Evolutionary conservation across 2,888 invertebrate species (phyloP).

Genomic region (Chaitophorus viminalis): DNA sequence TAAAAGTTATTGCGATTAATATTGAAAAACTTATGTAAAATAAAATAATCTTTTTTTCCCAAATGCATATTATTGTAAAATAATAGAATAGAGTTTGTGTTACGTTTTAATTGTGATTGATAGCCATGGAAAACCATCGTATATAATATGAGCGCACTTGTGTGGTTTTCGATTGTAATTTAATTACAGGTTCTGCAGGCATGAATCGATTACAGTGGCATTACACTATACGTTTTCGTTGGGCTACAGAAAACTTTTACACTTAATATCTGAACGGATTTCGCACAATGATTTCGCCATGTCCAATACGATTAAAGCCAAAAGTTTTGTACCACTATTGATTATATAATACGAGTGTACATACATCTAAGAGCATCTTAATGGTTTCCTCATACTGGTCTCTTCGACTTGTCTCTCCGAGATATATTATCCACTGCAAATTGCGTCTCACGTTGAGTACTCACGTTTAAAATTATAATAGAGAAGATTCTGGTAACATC

Average conservation of each 20-base stretch:
- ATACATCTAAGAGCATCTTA: background rate
- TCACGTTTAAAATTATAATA: no score
- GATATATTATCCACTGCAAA: no score
- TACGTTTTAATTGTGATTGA: no score
- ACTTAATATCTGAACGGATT: background rate
- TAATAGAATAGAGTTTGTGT: no score
- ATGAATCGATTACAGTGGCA: background rate
- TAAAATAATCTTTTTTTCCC: no score
- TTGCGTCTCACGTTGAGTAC: no score
- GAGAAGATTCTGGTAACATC: no score
- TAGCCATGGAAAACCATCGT: no score
- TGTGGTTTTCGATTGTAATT: background rate
- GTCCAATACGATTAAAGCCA: background rate
- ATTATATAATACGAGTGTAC: background rate
- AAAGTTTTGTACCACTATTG: constrained; percentile 18
- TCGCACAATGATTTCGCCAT: background rate
- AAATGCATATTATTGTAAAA: no score
- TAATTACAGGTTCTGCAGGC: background rate
- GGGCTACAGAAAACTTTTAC: background rate
- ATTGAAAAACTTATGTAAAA: no score
- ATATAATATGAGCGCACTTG: no score
- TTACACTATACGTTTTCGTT: background rate
- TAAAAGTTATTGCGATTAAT: no score
- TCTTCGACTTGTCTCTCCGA: background rate
- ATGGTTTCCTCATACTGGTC: background rate